Base-by-base conservation (phyloP, 2,888 invertebrate species). In the Argyra leucocephala region DNA sequence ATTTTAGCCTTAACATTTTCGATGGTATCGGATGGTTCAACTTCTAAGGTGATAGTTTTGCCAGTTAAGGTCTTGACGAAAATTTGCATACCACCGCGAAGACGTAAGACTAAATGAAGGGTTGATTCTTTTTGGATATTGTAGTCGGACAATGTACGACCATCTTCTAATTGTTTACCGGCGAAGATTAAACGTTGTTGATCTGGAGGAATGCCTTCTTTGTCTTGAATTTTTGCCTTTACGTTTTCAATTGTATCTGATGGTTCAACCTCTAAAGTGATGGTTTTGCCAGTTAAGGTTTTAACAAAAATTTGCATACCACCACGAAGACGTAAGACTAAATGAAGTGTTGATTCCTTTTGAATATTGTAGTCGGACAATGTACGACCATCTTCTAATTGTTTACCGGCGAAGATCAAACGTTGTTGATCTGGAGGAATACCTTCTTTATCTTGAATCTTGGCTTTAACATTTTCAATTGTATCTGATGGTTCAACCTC, bases 41-140 rank as follows among this genome's bases (percentile, higher is more conserved):
- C n/a, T n/a, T n/a, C n/a, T n/a, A n/a, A n/a, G n/a, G n/a, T n/a
- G n/a, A n/a, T n/a, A n/a, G n/a, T n/a, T n/a, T n/a, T n/a, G n/a
- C n/a, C n/a, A n/a, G n/a, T n/a, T n/a, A n/a, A n/a, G n/a, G n/a
- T n/a, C n/a, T n/a, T n/a, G n/a, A n/a, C n/a, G n/a, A 75, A 72
- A 63, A 72, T 70, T 66, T 68, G 72, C 68, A 72, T 73, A 61
- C 73, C 73, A 68, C 73, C 74, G 64, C 73, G 72, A 0, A 73
- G 72, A 68, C 73, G 73, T 4, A 74, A 69, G 1, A 74, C 74
- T 71, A 74, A 72, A 6, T 75, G 75, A 0, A 74, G 68, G 0
- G 74, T 74, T 0, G 74, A 74, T 65, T 74, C 74, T 65, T 74
- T 74, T n/a, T 74, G 74, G 61, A 74, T 74, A 57, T 74, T 74